Evolutionary conservation across 2,113 vertebrate species (phyloP), one percentile per base, ranked within the genome.

Genomic region (Myotis lucifugus): DNA sequence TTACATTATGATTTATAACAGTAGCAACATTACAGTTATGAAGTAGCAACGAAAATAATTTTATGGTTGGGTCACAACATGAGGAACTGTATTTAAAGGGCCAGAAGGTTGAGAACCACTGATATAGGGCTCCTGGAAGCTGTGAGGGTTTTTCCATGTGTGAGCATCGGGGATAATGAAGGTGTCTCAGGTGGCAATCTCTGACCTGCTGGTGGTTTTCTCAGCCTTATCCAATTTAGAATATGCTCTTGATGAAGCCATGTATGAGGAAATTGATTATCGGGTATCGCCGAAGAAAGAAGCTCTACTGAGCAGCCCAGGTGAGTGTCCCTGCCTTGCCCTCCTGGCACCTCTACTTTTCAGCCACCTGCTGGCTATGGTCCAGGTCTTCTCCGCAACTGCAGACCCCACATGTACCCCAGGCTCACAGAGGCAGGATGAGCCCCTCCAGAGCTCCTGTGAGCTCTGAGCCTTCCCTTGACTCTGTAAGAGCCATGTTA

Each of bases 201-300:
- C 85, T 85, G 64, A 93, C 14, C 37, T 77, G 11, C 17, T 52
- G 21, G 21, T 72, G 37, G 32, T 78, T 78, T 61, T 32, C 29
- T 50, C 66, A 95, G 91, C 12, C 15, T 85, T 92, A 25, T 8
- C 42, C 29, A 8, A 3, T 6, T 54, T 54, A 3, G 46, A 48
- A 73, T 64, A 37, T 40, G 79, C 66, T 66, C 17, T 66, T 17
- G 2, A 66, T 7, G 34, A 95, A 25, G 40, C 50, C 1, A 2
- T 84, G 34, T 85, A 94, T 1, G 40, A 94, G 42, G 88, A 94
- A 27, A 78, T 90, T 15, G 73, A 79, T 70, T 18, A 79, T 48
- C 18, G n/a, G 10, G 10, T n/a, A 48, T 61, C 70, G 32, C 29
- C 1, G 17, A 37, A 90, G 25, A 76, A 42, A 48, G n/a, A 67